phyloP scores from a whole-genome alignment of 1,140 invertebrate genomes.

The Sycophila sp. region DNA sequence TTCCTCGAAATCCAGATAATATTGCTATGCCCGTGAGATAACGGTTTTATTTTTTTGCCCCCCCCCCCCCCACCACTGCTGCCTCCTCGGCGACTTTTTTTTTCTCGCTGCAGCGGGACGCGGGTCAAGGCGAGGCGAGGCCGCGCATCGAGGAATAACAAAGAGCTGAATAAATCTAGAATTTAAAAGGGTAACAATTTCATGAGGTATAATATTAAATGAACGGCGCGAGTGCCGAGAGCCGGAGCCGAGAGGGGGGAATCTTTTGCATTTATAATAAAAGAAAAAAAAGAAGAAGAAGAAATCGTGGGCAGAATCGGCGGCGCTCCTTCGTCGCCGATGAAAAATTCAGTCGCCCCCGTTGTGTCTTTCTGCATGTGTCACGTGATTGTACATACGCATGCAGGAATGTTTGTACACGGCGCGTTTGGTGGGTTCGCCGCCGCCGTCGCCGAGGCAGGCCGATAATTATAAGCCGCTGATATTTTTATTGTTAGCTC shows the following conservation, averaged over 20 bases:
- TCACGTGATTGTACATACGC: too few relatives aligned
- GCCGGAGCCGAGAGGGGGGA: too few relatives aligned
- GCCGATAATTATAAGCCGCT: conserved; percentile 19
- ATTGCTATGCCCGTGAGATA: conserved; percentile 34
- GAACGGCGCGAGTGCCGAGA: too few relatives aligned
- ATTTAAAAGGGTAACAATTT: conserved; percentile 33
- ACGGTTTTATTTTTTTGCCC: conserved; percentile 27
- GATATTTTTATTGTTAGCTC: conserved; percentile 21
- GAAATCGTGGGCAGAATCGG: conserved; percentile 3
- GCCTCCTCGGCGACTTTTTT: too few relatives aligned
- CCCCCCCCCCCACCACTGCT: too few relatives aligned
- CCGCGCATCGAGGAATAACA: conserved; percentile 24
- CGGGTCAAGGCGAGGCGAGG: conserved; percentile 22
- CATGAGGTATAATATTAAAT: conserved; percentile 34
- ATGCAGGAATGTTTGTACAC: background rate
- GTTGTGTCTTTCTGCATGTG: too few relatives aligned
- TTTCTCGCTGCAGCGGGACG: too few relatives aligned
- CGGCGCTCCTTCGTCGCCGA: background rate
- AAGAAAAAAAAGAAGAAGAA: too few relatives aligned
- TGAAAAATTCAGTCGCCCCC: conserved; percentile 19
- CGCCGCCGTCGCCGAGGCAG: background rate
- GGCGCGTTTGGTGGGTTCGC: background rate
- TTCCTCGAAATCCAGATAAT: conserved; percentile 35
- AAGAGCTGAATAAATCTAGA: conserved; percentile 25
- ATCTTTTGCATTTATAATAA: conserved; percentile 32